phyloP scores from a whole-genome alignment of 2,888 invertebrate species.

The Athrips mouffetella region DNA sequence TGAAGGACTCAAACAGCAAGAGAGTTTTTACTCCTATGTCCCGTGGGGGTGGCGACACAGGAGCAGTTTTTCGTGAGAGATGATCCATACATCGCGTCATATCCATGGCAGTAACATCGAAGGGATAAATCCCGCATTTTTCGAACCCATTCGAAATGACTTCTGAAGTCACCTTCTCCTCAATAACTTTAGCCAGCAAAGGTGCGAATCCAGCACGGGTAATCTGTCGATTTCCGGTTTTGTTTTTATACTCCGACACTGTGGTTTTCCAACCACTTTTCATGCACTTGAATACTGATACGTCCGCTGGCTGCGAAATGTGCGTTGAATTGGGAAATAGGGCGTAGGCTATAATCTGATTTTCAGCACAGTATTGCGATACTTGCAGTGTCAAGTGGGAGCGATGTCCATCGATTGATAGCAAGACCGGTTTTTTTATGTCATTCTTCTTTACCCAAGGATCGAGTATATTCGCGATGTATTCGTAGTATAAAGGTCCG shows the following conservation, averaged over 20 bases:
- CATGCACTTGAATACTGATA: constrained; percentile 40
- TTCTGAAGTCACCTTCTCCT: constrained; percentile 11
- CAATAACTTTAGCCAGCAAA: constrained; percentile 10
- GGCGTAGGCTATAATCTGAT: constrained; percentile 34
- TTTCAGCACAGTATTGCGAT: constrained; percentile 40
- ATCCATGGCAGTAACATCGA: constrained; percentile 3
- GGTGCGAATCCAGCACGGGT: constrained; percentile 18
- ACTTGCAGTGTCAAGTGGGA: constrained; percentile 45
- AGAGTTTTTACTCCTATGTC: not conserved
- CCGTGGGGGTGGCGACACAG: not conserved
- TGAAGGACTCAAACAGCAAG: not conserved
- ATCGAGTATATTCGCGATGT: constrained; percentile 42
- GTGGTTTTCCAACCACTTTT: constrained; percentile 37
- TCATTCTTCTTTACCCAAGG: constrained; percentile 38
- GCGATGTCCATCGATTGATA: constrained; percentile 47
- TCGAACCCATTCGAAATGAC: constrained; percentile 8
- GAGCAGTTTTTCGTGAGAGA: constrained; percentile 1
- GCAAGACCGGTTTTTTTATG: constrained; percentile 39
- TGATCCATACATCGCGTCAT: constrained; percentile 11
- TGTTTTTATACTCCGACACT: constrained; percentile 17
- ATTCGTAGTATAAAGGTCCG: constrained; percentile 43
- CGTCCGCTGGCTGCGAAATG: constrained; percentile 45
- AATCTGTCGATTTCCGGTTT: constrained; percentile 15
- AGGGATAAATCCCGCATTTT: no score
- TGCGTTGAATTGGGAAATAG: no score